Percentiles rank a stretch among this genome's conserved stretches.
These are phyloP conservation scores for Drosophila saltans DNA, from an alignment of 1,140 invertebrate species.

Conservation along the genomic window DNA sequence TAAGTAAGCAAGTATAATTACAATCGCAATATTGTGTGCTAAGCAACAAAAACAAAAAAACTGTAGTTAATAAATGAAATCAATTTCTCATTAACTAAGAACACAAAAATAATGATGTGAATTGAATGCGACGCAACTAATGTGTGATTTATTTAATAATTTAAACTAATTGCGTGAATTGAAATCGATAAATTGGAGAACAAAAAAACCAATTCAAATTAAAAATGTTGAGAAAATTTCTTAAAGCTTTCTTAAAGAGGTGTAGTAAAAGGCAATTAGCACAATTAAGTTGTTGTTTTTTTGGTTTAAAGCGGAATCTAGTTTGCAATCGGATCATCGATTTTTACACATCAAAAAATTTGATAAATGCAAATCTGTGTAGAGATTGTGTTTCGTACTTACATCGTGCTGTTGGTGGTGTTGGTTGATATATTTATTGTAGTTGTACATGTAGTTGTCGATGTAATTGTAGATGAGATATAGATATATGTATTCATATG, in stretches of 20 bases:
- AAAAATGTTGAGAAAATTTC: background rate
- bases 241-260: constrained; percentile 37
- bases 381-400: constrained; percentile 82
- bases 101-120: constrained; percentile 17
- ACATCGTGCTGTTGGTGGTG: constrained; percentile 83
- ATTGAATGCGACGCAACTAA: constrained; percentile 11
- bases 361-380: constrained; percentile 74
- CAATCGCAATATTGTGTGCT: constrained; percentile 61
- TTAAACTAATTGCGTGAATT: constrained; percentile 11
- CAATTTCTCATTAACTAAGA: background rate
- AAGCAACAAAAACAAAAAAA: constrained; percentile 44
- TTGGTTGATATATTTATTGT: constrained; percentile 43
- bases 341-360: constrained; percentile 65
- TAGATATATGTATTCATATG: constrained; percentile 61
- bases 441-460: constrained; percentile 68
- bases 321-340: constrained; percentile 46
- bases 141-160: constrained; percentile 4
- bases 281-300: constrained; percentile 28
- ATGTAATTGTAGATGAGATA: constrained; percentile 54
- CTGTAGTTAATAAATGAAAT: constrained; percentile 11
- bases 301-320: constrained; percentile 60
- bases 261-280: constrained; percentile 22
- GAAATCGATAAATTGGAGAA: no score
- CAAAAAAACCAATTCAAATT: background rate
- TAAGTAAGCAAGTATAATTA: constrained; percentile 36